Conservation (phyloP, 1,140 invertebrate genomes). For the Zeugodacus cucurbitae region DNA sequence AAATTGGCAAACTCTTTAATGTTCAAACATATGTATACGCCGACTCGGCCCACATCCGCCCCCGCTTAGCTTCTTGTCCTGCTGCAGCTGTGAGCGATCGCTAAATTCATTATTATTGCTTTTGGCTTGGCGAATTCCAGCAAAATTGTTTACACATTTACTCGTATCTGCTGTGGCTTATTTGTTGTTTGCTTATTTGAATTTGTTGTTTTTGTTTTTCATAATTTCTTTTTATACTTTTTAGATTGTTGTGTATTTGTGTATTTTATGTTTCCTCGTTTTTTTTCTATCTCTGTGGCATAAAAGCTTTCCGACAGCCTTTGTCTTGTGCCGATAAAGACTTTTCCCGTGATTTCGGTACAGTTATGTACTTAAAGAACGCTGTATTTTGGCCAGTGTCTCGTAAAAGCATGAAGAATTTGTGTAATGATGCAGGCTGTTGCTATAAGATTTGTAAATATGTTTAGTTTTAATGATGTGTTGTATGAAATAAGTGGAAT, state of each 20-base stretch:
- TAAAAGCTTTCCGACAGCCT: not conserved
- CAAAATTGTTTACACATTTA: not conserved
- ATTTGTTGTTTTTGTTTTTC: not conserved
- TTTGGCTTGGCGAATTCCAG: not conserved
- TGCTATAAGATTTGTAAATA: too few relatives aligned
- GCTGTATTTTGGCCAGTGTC: not conserved
- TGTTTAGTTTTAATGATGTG: too few relatives aligned
- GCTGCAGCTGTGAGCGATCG: not conserved
- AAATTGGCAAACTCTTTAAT: not conserved
- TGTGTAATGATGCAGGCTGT: not conserved
- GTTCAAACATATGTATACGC: not conserved
- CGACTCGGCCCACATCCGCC: not conserved
- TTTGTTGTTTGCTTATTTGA: not conserved
- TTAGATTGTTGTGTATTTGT: not conserved
- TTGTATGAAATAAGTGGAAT: too few relatives aligned
- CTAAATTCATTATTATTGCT: not conserved
- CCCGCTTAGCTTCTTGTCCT: conserved; percentile 9
- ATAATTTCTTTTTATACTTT: not conserved
- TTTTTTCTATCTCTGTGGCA: not conserved
- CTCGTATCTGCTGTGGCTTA: not conserved
- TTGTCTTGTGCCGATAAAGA: not conserved
- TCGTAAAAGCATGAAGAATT: not conserved
- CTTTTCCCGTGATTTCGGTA: not conserved
- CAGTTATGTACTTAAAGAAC: not conserved
- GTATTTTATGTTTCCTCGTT: not conserved